These are phyloP conservation scores for Temnothorax longispinosus DNA, from an alignment of 1,140 invertebrate species.

Conservation along the genomic window DNA sequence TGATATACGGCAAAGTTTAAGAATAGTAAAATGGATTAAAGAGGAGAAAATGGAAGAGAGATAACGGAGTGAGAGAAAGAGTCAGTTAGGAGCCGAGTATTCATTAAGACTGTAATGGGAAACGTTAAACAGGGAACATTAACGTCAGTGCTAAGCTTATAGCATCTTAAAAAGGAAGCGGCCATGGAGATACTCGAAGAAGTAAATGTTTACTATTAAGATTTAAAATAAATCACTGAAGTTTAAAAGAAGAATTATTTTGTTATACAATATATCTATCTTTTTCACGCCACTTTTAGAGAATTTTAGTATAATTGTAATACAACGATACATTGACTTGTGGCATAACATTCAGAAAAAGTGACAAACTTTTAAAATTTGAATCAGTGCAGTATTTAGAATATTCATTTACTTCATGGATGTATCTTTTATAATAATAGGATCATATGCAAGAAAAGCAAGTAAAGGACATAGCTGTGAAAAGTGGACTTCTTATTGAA, in stretches of 20 bases:
- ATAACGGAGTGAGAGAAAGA: conserved; percentile 53
- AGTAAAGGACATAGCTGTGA: not conserved
- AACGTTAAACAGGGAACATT: conserved; percentile 78
- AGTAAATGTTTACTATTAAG: conserved; percentile 48
- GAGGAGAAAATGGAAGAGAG: conserved; percentile 38
- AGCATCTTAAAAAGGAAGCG: conserved; percentile 71
- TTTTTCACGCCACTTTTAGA: not conserved
- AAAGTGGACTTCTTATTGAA: conserved; percentile 39
- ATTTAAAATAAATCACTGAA: conserved; percentile 22
- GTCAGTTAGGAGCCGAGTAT: conserved; percentile 67
- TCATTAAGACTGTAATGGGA: conserved; percentile 79
- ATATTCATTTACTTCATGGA: not conserved
- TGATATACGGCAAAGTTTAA: conserved; percentile 65
- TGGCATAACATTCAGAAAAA: not conserved
- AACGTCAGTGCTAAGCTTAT: conserved; percentile 75
- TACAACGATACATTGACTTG: not conserved
- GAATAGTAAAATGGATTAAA: conserved; percentile 1
- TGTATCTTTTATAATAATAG: not conserved
- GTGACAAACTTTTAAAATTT: not conserved
- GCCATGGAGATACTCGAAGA: conserved; percentile 14
- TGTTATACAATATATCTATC: not conserved
- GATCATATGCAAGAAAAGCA: not conserved
- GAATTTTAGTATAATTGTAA: not conserved
- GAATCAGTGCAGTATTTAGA: not conserved
- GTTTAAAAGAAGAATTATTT: not conserved